Evolutionary conservation across 2,113 vertebrate genomes (phyloP).

Genomic region (Synodontis membranacea): DNA sequence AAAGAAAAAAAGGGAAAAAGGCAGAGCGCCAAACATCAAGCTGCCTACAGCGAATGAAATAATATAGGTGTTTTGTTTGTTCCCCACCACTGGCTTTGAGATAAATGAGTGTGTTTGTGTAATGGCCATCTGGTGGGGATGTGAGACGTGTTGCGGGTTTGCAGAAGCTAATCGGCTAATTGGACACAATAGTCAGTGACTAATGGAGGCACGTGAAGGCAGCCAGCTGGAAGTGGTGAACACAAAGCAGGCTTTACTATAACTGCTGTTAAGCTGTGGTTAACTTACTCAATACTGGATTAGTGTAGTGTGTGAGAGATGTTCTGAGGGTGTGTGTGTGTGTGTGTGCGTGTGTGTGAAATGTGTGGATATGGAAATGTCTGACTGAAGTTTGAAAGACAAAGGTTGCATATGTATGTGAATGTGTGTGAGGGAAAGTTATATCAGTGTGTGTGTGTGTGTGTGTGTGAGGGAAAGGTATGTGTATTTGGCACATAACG

Average conservation of each 20-base stretch:
- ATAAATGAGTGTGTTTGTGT: conserved; percentile 86
- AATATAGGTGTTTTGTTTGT: conserved; percentile 79
- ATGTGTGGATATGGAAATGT: neutral
- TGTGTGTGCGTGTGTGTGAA: neutral
- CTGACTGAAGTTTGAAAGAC: neutral
- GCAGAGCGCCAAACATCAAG: conserved; percentile 75
- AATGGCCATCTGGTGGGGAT: conserved; percentile 93
- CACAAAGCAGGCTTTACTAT: conserved; percentile 32
- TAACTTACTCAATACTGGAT: conserved; percentile 34
- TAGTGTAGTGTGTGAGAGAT: conserved; percentile 7
- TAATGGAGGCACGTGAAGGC: conserved; percentile 87
- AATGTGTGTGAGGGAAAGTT: neutral
- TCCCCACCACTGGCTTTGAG: conserved; percentile 86
- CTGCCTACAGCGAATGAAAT: conserved; percentile 85
- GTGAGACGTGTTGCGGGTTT: conserved; percentile 86
- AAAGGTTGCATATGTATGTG: neutral
- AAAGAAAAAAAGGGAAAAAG: conserved; percentile 60
- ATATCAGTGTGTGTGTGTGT: neutral
- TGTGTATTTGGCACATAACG: neutral
- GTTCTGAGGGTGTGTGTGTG: neutral
- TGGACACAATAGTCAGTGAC: conserved; percentile 88
- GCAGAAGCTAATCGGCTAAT: conserved; percentile 90
- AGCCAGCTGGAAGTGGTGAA: conserved; percentile 72
- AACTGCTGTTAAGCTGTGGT: conserved; percentile 38
- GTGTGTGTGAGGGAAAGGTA: neutral